Evolutionary conservation across 2,113 vertebrate genomes (phyloP), one percentile per base, ranked within the genome.

Genomic region (Oncorhynchus keta): DNA sequence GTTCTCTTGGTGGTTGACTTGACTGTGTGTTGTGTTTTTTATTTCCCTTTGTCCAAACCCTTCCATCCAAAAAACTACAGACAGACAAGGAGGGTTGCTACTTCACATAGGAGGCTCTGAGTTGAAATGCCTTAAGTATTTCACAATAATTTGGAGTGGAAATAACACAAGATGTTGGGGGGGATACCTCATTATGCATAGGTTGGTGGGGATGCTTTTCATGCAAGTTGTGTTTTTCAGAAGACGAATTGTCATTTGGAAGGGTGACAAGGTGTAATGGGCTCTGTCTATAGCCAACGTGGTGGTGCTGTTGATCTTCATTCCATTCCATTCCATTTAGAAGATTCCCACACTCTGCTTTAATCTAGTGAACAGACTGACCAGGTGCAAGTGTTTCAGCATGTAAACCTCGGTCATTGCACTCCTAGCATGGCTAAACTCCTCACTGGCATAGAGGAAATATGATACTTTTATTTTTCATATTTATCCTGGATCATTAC

Each of bases 121-220:
- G 95, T 97, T 97, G 95, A 97, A 96, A 98, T 98, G 97, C 97
- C 97, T 99, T 99, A 98, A 93, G 93, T 99, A 98, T 97, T 98
- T 98, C 98, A 99, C 97, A 98, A 99, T 98, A 96, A 98, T 98
- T 96, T 75, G 94, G 97, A 95, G 94, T 95, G 96, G 93, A 96
- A 95, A 96, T 93, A 95, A 96, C 95, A 97, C 94, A 96, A 39
- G 9, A 97, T 96, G 90, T 91, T 92, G 39, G 8, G 8, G 39
- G 32, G 39, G 90, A 97, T 98, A 99, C 97, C 96, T 98, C 97
- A 98, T 97, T 96, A 96, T 98, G 96, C 95, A 96, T 96, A 93
- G 94, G 96, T 97, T 94, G 95, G 96, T 95, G 95, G 96, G 96
- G 97, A 96, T 97, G 97, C 97, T 97, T 93, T 98, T 97, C 97